Conservation (phyloP, 2,797 vertebrate genomes). For the Semaprochilodus insignis region DNA sequence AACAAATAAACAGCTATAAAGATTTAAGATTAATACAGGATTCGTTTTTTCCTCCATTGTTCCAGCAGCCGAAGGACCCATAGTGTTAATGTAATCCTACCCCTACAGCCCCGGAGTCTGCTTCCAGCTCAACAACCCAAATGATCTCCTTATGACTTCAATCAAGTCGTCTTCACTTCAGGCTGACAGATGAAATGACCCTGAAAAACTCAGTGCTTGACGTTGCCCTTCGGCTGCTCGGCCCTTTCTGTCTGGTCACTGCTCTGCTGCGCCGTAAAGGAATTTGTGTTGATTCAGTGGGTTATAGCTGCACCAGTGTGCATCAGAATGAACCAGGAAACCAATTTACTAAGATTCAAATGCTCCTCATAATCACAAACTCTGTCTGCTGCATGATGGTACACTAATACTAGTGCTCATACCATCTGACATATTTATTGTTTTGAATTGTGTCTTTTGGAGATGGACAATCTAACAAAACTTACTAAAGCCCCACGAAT, state of each 20-base stretch:
- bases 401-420: background rate
- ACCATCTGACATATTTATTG: background rate
- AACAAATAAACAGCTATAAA: no score
- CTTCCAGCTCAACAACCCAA: conserved; percentile 25
- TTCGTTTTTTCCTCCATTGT: background rate
- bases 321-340: background rate
- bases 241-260: background rate
- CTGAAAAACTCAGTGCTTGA: conserved; percentile 6
- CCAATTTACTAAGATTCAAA: background rate
- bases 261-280: background rate
- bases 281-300: conserved; percentile 11
- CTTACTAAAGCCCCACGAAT: background rate
- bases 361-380: background rate
- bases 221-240: background rate
- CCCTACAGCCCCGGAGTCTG: background rate
- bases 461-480: background rate
- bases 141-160: conserved; percentile 26
- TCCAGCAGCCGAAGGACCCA: background rate
- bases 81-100: conserved; percentile 16
- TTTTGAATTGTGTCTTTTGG: background rate
- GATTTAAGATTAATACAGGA: no score
- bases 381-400: background rate
- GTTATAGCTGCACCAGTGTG: background rate
- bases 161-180: conserved; percentile 16
- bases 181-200: conserved; percentile 16